Evolutionary conservation across 2,113 vertebrate species (phyloP).

Genomic region (Plestiodon gilberti): DNA sequence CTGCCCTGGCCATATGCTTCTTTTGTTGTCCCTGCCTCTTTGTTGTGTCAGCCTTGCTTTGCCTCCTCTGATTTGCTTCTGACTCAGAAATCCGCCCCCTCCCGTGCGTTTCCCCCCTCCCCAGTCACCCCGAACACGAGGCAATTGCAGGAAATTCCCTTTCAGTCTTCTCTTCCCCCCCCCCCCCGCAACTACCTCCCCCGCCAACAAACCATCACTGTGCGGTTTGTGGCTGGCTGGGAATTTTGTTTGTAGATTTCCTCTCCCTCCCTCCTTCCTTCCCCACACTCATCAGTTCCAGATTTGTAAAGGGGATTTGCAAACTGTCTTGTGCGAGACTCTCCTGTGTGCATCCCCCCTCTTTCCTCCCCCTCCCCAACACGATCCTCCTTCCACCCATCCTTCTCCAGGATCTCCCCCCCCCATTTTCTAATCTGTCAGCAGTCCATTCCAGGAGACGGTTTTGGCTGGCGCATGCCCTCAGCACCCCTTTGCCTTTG

Average conservation of each 20-base stretch:
- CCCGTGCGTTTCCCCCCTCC: not conserved
- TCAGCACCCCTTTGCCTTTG: not conserved
- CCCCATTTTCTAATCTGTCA: constrained; percentile 1
- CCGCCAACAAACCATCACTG: not conserved
- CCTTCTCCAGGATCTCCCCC: not conserved
- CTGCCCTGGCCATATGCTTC: constrained; percentile 85
- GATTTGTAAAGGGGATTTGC: not conserved
- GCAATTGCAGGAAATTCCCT: constrained; percentile 16
- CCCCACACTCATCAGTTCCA: not conserved
- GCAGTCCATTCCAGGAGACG: constrained; percentile 18
- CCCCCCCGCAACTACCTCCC: not conserved
- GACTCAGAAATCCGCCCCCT: constrained; percentile 17
- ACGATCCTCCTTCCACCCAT: not conserved
- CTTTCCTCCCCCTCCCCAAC: not conserved
- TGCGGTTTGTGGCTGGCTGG: not conserved
- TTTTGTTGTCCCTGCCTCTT: constrained; percentile 82
- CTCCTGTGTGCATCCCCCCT: not conserved
- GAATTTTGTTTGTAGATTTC: not conserved
- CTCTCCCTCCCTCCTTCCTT: not conserved
- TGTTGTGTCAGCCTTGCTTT: constrained; percentile 76
- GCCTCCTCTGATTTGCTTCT: constrained; percentile 31
- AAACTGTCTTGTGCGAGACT: not conserved
- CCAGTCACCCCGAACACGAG: constrained; percentile 11
- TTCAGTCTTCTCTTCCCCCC: not conserved
- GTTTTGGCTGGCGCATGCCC: not conserved